A percentile compares a stretch with the other conserved stretches of the same genome.
These are phyloP conservation scores for Diplosoma virens DNA, from an alignment of 23 tunicate species.

Conservation along the genomic window DNA sequence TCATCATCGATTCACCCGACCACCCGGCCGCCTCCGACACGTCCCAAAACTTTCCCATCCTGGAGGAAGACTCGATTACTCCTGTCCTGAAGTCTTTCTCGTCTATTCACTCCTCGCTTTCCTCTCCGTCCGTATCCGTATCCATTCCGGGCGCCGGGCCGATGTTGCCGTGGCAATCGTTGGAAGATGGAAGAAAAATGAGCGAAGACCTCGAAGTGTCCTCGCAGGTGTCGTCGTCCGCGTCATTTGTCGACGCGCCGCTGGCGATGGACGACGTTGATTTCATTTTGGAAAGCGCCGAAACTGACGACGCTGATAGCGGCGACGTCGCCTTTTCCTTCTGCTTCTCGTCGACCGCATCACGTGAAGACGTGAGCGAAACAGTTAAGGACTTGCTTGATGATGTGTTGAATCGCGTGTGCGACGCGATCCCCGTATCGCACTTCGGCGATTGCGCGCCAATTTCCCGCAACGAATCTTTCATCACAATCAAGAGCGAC, in stretches of 20 bases:
- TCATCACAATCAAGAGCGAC: slow-evolving; percentile 30
- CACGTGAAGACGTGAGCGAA: background rate
- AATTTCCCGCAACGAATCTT: background rate
- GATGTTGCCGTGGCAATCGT: slow-evolving; percentile 5
- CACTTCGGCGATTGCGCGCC: background rate
- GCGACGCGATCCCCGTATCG: background rate
- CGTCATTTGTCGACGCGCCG: slow-evolving; percentile 1
- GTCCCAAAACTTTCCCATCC: slow-evolving; percentile 52
- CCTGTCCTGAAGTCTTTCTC: slow-evolving; percentile 26
- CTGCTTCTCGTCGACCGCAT: background rate
- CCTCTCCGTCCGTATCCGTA: slow-evolving; percentile 17
- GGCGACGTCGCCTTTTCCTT: background rate
- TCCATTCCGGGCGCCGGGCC: slow-evolving; percentile 8
- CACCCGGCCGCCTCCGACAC: slow-evolving; percentile 63
- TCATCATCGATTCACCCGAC: slow-evolving; percentile 48
- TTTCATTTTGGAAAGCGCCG: slow-evolving; percentile 15
- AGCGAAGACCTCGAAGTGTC: background rate
- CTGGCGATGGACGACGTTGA: slow-evolving; percentile 9
- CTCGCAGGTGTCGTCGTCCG: slow-evolving; percentile 8
- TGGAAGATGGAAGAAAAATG: background rate
- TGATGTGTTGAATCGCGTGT: background rate
- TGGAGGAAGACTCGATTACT: slow-evolving; percentile 35
- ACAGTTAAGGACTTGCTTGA: slow-evolving; percentile 4
- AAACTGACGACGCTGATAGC: background rate
- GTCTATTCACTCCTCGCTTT: background rate